Percentiles rank a stretch among this genome's conserved stretches.
phyloP scores from a whole-genome alignment of 2,113 vertebrate species.

The Scomber colias region DNA sequence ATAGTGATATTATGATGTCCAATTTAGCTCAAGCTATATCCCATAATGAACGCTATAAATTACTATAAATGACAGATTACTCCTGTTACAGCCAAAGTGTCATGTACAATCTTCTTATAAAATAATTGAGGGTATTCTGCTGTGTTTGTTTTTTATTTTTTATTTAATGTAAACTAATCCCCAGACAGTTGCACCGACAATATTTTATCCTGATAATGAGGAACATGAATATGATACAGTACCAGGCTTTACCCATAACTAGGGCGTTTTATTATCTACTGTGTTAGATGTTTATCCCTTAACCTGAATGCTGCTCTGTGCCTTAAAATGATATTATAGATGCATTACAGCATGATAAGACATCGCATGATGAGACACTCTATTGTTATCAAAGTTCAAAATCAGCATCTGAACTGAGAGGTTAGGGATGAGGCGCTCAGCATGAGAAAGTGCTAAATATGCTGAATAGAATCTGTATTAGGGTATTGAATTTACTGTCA shows the following conservation, averaged over 20 bases:
- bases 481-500: slow-evolving; percentile 47
- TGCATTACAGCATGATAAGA: not conserved
- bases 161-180: not conserved
- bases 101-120: not conserved
- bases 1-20: slow-evolving; percentile 4
- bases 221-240: slow-evolving; percentile 1
- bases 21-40: slow-evolving; percentile 4
- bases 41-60: slow-evolving; percentile 4
- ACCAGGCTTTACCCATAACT: not conserved
- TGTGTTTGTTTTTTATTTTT: slow-evolving; percentile 1
- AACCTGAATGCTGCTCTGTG: not conserved
- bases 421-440: slow-evolving; percentile 22
- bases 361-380: not conserved
- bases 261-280: slow-evolving; percentile 23
- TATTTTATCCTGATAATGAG: slow-evolving; percentile 36
- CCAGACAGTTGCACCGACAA: not conserved
- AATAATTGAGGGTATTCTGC: slow-evolving; percentile 1
- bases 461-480: slow-evolving; percentile 38
- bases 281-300: slow-evolving; percentile 1
- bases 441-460: slow-evolving; percentile 21
- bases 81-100: not conserved
- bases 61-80: not conserved
- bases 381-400: slow-evolving; percentile 27
- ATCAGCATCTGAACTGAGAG: slow-evolving; percentile 39
- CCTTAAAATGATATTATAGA: slow-evolving; percentile 8